These are phyloP conservation scores for Lissonota sp. DNA, from an alignment of 2,888 invertebrate species.

Conservation along the genomic window DNA sequence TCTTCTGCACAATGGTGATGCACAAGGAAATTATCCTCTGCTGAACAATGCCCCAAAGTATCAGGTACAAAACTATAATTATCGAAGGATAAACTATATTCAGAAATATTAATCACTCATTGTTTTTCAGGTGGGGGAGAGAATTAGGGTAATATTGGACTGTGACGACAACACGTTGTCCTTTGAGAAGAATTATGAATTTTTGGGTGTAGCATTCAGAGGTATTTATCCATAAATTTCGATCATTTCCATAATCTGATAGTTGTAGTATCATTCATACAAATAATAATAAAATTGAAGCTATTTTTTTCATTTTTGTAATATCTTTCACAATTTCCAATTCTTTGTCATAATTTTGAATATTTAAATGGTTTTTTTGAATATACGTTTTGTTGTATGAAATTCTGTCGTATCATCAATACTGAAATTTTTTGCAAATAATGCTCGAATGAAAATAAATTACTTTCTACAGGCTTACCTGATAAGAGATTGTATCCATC, in stretches of 20 bases:
- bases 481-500: slow-evolving; percentile 97
- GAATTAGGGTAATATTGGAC: slow-evolving; percentile 98
- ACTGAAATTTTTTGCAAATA: no score
- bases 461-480: slow-evolving; percentile 90
- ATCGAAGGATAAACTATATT: not conserved
- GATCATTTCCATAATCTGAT: not conserved
- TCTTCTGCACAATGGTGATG: slow-evolving; percentile 97
- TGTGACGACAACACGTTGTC: slow-evolving; percentile 98
- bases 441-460: no score
- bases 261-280: not conserved
- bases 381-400: slow-evolving; percentile 7
- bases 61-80: slow-evolving; percentile 87
- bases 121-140: slow-evolving; percentile 93
- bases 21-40: slow-evolving; percentile 96
- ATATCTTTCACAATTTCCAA: not conserved
- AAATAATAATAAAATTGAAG: not conserved
- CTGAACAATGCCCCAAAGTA: slow-evolving; percentile 99
- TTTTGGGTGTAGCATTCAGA: slow-evolving; percentile 98
- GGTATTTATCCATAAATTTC: slow-evolving; percentile 85
- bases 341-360: no score
- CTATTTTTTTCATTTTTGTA: slow-evolving; percentile 3
- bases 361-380: slow-evolving; percentile 1
- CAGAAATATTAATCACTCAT: no score
- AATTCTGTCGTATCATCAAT: slow-evolving; percentile 9
- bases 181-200: slow-evolving; percentile 99